Base-by-base conservation (phyloP, 2,797 vertebrate species). In the Coluber constrictor region DNA sequence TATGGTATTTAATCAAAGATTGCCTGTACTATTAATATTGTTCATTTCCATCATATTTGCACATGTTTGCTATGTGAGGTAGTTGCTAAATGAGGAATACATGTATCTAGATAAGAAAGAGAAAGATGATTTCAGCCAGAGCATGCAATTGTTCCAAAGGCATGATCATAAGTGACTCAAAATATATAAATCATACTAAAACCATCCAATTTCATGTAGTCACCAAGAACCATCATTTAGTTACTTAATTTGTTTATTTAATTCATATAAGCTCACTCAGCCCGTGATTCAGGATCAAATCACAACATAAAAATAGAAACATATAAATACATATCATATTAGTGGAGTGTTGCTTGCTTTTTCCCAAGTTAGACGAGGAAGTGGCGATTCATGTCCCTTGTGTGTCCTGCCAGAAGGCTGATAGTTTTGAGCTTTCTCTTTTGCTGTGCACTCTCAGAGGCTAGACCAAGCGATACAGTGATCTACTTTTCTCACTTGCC, bases 401-500 rank as follows among this genome's bases (percentile, higher is more conserved):
- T 12, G 11, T 94, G 94, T 90, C 25, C 66, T 59, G n/a, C 29
- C 70, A 66, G 60, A 88, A 93, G 95, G 93, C 10, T 87, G 55
- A 43, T 18, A 3, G 4, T 57, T 37, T 79, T 54, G 91, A 70
- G 66, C 70, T 88, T 29, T 93, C 60, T 88, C 90, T 25, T 51
- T 86, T 37, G 27, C 90, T 86, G 87, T 93, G 90, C 79, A 91
- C 54, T 90, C 1, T 74, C 66, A 91, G 95, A 27, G 94, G 88
- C 92, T 93, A 55, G 0, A 0, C 89, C 95, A 93, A 32, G 74
- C 20, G 87, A 56, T 91, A 93, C 94, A 43, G 8, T 96, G 95
- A 96, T 95, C 95, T 96, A 95, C 96, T 93, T 92, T 92, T 91
- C 86, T 93, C 91, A 90, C 54, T 92, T 96, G 93, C 92, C 94